Percentiles rank a stretch among this genome's conserved stretches.
Conservation (phyloP, 2,888 invertebrate genomes). For the Didymodactylos carnosus region DNA sequence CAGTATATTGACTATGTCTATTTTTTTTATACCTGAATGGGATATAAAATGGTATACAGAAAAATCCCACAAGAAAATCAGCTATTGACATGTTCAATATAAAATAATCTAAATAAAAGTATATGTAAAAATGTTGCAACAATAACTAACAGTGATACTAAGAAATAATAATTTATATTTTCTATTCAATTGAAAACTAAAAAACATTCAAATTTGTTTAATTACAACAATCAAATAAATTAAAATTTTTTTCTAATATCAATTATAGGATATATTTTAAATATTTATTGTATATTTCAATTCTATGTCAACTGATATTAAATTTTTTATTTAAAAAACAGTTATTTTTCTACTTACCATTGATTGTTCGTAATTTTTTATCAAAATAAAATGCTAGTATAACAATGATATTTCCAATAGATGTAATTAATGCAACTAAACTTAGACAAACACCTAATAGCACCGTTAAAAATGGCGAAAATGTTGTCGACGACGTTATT, state of each 20-base stretch:
- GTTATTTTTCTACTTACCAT: no score
- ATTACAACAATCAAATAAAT: background rate
- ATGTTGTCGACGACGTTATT: background rate
- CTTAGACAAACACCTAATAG: background rate
- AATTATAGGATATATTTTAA: background rate
- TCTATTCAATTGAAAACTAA: no score
- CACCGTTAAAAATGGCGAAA: background rate
- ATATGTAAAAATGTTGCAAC: no score
- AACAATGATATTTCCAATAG: slow-evolving; percentile 18
- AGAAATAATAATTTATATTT: no score
- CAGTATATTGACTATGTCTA: no score
- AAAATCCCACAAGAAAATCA: slow-evolving; percentile 18
- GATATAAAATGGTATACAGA: slow-evolving; percentile 18
- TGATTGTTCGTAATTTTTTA: slow-evolving; percentile 17
- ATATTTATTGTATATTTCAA: no score
- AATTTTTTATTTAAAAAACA: no score
- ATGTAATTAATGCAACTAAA: slow-evolving; percentile 16
- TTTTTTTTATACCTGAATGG: slow-evolving; percentile 18
- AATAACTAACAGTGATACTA: no score
- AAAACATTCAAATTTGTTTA: no score
- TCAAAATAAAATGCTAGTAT: slow-evolving; percentile 18
- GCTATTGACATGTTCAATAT: slow-evolving; percentile 20
- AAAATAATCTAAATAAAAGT: slow-evolving; percentile 16
- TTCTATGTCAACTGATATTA: no score
- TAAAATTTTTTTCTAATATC: background rate